These are phyloP conservation scores for Cricetomys ansorgei DNA, from an alignment of 2,113 vertebrate species.

Conservation along the genomic window DNA sequence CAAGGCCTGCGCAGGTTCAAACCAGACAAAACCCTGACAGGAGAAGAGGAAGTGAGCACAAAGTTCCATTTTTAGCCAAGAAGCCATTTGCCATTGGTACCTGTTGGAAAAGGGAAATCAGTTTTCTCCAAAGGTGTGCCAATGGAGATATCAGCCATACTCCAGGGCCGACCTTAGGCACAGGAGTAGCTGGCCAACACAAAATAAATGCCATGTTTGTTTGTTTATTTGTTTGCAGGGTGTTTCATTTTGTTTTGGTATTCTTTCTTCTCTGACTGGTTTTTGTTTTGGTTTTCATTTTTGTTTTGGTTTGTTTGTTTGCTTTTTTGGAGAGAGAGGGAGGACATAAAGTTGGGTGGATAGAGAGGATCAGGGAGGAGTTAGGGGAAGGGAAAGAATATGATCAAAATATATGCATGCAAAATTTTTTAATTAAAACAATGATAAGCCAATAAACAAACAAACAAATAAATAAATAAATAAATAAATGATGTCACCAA, in stretches of 20 bases:
- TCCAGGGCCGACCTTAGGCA: too few relatives aligned
- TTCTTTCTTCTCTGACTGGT: not conserved
- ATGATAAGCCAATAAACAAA: not conserved
- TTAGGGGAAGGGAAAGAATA: not conserved
- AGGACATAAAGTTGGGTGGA: not conserved
- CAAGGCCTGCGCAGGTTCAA: not conserved
- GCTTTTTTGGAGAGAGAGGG: not conserved
- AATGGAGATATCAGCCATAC: not conserved
- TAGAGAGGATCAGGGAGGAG: not conserved
- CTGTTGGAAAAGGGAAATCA: not conserved
- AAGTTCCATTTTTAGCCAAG: not conserved
- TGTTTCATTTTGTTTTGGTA: not conserved
- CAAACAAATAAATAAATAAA: too few relatives aligned
- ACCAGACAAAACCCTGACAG: not conserved
- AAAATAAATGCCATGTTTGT: not conserved
- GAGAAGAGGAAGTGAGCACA: not conserved
- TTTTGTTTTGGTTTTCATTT: not conserved
- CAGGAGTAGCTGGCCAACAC: not conserved
- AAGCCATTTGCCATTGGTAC: not conserved
- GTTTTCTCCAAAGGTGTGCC: not conserved
- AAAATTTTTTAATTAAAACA: not conserved
- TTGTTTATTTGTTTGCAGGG: not conserved
- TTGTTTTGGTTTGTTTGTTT: not conserved
- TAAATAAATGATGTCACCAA: conserved; percentile 16
- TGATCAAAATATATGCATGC: not conserved